These are phyloP conservation scores for Cantharis rufa DNA, from an alignment of 2,888 invertebrate genomes.

Conservation along the genomic window DNA sequence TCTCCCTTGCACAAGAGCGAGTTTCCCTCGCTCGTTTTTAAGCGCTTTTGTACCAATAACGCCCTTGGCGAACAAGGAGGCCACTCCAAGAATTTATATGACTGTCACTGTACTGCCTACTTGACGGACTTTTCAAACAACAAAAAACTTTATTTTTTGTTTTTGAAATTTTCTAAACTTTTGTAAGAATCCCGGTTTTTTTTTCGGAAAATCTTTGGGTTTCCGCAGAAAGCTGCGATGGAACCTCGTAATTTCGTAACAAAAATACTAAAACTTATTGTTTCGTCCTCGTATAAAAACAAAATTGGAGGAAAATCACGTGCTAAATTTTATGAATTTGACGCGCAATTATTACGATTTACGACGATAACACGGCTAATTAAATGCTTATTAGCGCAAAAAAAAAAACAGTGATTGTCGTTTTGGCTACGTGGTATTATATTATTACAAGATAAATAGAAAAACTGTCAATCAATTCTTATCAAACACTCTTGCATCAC, in stretches of 20 bases:
- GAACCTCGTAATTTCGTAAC: neutral
- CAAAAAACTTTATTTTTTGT: no score
- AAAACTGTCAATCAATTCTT: neutral
- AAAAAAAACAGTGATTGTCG: neutral
- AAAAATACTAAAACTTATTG: neutral
- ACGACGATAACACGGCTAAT: neutral
- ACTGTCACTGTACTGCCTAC: no score
- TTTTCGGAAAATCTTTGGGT: neutral
- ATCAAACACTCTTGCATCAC: neutral
- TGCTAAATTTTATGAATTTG: conserved; percentile 10
- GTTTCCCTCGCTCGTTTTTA: no score
- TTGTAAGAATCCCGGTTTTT: no score
- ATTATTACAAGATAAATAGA: no score
- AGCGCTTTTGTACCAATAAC: no score
- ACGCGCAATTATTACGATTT: conserved; percentile 4
- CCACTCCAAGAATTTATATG: no score
- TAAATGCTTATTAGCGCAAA: neutral
- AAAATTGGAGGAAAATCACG: neutral
- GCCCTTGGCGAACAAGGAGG: no score
- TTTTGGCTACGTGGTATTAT: neutral
- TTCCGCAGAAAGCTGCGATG: neutral
- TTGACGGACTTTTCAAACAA: no score
- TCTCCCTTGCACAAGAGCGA: no score
- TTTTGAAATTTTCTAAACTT: neutral
- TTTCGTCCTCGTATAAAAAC: neutral